Conservation (phyloP, 2,888 invertebrate species). For the Drosophila quinaria region DNA sequence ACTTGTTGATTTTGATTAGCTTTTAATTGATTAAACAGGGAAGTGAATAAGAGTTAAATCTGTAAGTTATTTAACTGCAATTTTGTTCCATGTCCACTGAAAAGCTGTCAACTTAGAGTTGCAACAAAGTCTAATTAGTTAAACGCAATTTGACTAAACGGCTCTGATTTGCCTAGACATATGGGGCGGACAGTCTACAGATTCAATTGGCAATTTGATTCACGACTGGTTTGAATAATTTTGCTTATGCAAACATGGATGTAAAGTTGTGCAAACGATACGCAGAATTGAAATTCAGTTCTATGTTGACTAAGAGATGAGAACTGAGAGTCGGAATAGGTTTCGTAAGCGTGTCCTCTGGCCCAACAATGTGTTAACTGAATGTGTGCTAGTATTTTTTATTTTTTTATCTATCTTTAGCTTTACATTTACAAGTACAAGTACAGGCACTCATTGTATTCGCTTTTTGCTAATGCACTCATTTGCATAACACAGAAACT, state of each 20-base stretch:
- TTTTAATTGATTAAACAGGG: constrained; percentile 40
- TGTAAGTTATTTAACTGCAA: constrained; percentile 9
- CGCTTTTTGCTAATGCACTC: constrained; percentile 58
- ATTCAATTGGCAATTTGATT: constrained; percentile 39
- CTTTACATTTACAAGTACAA: constrained; percentile 27
- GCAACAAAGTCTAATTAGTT: constrained; percentile 45
- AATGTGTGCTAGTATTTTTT: background rate
- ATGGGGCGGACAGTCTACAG: constrained; percentile 34
- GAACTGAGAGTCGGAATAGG: background rate
- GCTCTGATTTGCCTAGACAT: constrained; percentile 32
- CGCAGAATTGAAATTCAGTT: constrained; percentile 51
- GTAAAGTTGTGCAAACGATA: constrained; percentile 50
- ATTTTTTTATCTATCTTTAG: constrained; percentile 39
- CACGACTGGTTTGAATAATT: constrained; percentile 40
- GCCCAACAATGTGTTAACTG: background rate
- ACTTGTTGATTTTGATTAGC: constrained; percentile 34
- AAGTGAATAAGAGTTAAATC: constrained; percentile 13
- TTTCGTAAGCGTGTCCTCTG: constrained; percentile 40
- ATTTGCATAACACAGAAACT: constrained; percentile 74
- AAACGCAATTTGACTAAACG: constrained; percentile 41
- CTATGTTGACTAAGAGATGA: background rate
- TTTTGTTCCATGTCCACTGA: constrained; percentile 29
- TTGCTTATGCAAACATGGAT: constrained; percentile 69
- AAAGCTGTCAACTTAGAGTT: constrained; percentile 12
- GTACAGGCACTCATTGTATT: constrained; percentile 27